phyloP scores from a whole-genome alignment of 2,888 invertebrate species.

The Ornithoptera priamus region DNA sequence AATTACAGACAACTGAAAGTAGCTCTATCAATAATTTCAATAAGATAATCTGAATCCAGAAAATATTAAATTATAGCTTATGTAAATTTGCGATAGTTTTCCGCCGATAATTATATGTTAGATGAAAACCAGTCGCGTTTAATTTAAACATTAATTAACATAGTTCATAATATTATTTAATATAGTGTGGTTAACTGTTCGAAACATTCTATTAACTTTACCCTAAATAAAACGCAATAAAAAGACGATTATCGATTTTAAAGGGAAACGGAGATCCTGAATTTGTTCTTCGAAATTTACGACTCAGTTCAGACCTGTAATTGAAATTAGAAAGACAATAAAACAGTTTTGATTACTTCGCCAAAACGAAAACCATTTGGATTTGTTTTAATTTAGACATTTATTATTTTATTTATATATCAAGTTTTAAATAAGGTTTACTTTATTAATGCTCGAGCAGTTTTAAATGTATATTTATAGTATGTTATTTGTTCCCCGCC shows the following conservation, averaged over 20 bases:
- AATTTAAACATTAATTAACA: too few relatives aligned
- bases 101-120: too few relatives aligned
- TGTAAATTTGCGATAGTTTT: too few relatives aligned
- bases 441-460: too few relatives aligned
- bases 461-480: too few relatives aligned
- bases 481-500: too few relatives aligned
- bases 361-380: conserved; percentile 23
- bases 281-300: conserved; percentile 27
- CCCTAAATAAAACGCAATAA: conserved; percentile 9
- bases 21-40: too few relatives aligned
- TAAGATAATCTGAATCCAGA: too few relatives aligned
- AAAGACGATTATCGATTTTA: conserved; percentile 26
- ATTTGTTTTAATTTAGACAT: conserved; percentile 25
- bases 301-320: conserved; percentile 25
- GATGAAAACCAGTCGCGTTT: too few relatives aligned
- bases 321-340: conserved; percentile 27
- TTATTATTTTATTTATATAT: not conserved
- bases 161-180: too few relatives aligned
- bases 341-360: conserved; percentile 20
- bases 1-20: too few relatives aligned
- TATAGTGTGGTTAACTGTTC: not conserved
- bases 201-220: not conserved
- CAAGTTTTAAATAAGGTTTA: not conserved
- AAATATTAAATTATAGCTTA: too few relatives aligned
- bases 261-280: conserved; percentile 19